Base-by-base conservation (phyloP, 1,140 invertebrate genomes). In the Neuroterus valhalla region DNA sequence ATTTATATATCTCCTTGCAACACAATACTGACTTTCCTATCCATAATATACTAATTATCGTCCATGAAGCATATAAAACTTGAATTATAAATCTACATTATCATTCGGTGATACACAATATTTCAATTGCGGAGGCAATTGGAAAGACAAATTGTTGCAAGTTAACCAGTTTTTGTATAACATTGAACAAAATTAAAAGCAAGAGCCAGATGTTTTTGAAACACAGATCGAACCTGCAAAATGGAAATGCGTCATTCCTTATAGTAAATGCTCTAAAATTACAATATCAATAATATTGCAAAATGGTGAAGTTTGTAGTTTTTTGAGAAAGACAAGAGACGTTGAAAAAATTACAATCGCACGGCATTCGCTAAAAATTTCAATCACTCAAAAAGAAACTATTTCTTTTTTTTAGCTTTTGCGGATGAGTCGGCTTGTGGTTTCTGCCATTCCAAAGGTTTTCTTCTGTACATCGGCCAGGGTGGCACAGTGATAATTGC, bases 391-490 rank as follows among this genome's bases (percentile, higher is more conserved):
- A 31, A 31, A 76, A 48, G 62, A 14, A 75, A 82, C 38, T 89
- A 90, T 74, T 91, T 91, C 69, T 91, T 91, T 44, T 90, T 89
- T 70, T 90, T 91, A 2, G 75, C 70, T 68, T 88, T 88, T 8
- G 78, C 48, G 0, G 72, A 55, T 21, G 67, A 72, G 73, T 90
- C 87, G 19, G 85, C 82, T 50, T 90, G 82, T n/a, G 94, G 92
- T 84, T 96, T 96, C 86, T 97, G 97, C 97, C 97, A 98, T n/a
- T 95, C 94, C 1, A 98, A 88, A 19, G 96, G 94, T 88, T 97
- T 97, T 73, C 92, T 92, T 42, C 96, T 91, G 83, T 96, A 98
- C 92, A 98, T 96, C 0, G 97, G 96, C 97, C 97, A 98, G 12
- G 97, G 96, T 50, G 97, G 97, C 83, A 98, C 91, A 2, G 96